Conservation (phyloP, 2,888 invertebrate species). For the Zelleria hepariella region DNA sequence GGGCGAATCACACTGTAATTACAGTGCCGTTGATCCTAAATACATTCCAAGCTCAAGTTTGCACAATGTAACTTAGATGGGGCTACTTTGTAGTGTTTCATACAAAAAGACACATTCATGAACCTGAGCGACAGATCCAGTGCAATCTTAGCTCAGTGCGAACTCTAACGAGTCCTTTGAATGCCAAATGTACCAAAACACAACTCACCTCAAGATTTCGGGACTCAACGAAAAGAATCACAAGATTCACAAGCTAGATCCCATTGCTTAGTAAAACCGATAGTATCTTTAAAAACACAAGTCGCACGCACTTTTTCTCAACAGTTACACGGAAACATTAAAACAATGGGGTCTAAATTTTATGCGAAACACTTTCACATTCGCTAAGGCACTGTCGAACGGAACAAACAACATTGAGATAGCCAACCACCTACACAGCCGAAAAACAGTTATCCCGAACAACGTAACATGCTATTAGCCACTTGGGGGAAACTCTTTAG, state of each 20-base stretch:
- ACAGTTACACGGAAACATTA: slow-evolving; percentile 52
- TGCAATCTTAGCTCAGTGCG: no score
- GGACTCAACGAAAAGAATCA: neutral
- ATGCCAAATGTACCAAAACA: neutral
- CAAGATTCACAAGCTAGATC: neutral
- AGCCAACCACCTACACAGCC: slow-evolving; percentile 63
- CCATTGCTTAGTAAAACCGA: neutral
- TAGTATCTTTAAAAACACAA: slow-evolving; percentile 35
- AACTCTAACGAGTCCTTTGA: neutral
- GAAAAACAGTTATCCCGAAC: slow-evolving; percentile 52
- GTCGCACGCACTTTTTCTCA: slow-evolving; percentile 44
- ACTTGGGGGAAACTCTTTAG: slow-evolving; percentile 19
- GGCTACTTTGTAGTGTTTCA: no score
- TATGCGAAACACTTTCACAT: slow-evolving; percentile 70
- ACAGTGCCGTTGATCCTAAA: no score
- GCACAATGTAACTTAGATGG: no score
- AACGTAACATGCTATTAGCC: slow-evolving; percentile 21
- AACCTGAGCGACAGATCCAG: no score
- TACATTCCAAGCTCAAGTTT: no score
- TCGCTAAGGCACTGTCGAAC: slow-evolving; percentile 15
- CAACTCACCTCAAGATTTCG: neutral
- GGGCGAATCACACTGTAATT: no score
- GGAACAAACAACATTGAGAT: slow-evolving; percentile 14
- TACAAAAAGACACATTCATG: no score
- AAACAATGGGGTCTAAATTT: slow-evolving; percentile 69